Evolutionary conservation across 2,797 vertebrate species (phyloP), one percentile per base, ranked within the genome.

Genomic region (Macroramphosus scolopax): DNA sequence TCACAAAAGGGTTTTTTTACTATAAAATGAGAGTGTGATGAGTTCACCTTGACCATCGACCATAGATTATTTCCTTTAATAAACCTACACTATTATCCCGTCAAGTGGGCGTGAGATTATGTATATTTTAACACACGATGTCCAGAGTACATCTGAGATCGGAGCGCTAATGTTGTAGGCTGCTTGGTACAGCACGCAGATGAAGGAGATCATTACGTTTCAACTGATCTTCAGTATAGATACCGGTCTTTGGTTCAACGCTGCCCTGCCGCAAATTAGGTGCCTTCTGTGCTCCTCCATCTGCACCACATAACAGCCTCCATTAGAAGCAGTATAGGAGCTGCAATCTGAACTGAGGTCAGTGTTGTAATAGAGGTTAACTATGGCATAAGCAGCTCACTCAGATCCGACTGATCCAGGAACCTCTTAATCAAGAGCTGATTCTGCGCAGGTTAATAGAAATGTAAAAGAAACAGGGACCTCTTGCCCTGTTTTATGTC

Each of bases 71-170:
- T 80, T 76, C 68, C 54, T 81, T 77, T 83, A 81, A 79, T 85
- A 83, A 83, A 83, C 67, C 73, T 58, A 74, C 68, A 59, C 74
- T 72, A 80, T 85, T 80, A 81, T 80, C 51, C 71, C 56, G 71
- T 88, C 74, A 78, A 88, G 82, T 84, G 78, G 80, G 72, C 59
- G 65, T 80, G 73, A 72, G 71, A 84, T 85, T 82, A 77, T 65
- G 75, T 50, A 39, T 65, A 29, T 81, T 83, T 85, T 80, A 86
- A 83, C 74, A 51, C 80, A 46, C 64, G 62, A 71, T 77, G 72
- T 82, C 58, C 73, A 76, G 80, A 75, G 57, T 66, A 33, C 8
- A 16, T 59, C 57, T 28, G 37, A 46, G 44, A 42, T 52, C 48
- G 1, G 16, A 12, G 38, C 30, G 36, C 69, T 78, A 75, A 79